Conservation (phyloP, 2,888 invertebrate species). For the Gastrophysa polygoni region DNA sequence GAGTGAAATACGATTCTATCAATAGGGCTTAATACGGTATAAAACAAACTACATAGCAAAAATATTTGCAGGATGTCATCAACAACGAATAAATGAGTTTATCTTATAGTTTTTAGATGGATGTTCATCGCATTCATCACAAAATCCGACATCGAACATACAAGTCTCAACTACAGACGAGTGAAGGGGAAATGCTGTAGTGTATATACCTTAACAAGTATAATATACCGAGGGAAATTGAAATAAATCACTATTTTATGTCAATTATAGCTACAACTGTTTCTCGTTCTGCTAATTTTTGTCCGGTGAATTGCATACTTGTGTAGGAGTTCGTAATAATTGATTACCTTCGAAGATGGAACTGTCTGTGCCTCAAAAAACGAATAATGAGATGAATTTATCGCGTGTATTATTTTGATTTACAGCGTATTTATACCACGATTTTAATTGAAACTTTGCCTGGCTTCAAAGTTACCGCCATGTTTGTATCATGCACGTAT, state of each 20-base stretch:
- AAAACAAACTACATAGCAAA: too few relatives aligned
- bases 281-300: constrained; percentile 11
- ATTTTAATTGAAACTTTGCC: background rate
- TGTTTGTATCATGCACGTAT: too few relatives aligned
- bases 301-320: background rate
- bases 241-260: constrained; percentile 18
- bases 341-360: constrained; percentile 12
- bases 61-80: too few relatives aligned
- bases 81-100: too few relatives aligned
- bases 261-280: constrained; percentile 14
- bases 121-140: too few relatives aligned
- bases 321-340: constrained; percentile 12
- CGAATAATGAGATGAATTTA: constrained; percentile 9
- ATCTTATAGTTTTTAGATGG: too few relatives aligned
- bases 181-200: background rate
- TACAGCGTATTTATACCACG: background rate
- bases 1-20: too few relatives aligned
- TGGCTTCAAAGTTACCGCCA: background rate
- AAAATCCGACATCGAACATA: background rate
- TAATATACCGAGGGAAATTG: constrained; percentile 6
- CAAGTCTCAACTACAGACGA: constrained; percentile 2
- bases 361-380: background rate
- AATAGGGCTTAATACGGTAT: too few relatives aligned
- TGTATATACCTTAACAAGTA: background rate
- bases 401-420: background rate